These are phyloP conservation scores for Eupeodes luniger DNA, from an alignment of 2,888 invertebrate species.

Conservation along the genomic window DNA sequence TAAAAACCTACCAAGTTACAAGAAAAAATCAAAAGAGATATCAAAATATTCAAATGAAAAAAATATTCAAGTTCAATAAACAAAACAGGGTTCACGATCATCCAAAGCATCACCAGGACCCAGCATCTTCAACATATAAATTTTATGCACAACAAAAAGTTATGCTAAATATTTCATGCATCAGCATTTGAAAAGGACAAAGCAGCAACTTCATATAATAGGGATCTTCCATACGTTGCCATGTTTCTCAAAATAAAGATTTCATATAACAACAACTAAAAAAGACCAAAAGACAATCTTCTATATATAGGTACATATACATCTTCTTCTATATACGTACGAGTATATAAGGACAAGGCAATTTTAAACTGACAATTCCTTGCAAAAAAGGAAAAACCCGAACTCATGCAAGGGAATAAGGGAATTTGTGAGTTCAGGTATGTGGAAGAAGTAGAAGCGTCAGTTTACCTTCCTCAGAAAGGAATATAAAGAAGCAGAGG, in stretches of 20 bases:
- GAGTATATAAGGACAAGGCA: background rate
- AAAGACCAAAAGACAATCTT: conserved; percentile 8
- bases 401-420: conserved; percentile 31
- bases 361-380: conserved; percentile 42
- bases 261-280: conserved; percentile 6
- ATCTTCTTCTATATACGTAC: no score
- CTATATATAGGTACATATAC: background rate
- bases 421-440: conserved; percentile 51
- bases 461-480: conserved; percentile 13
- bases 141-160: conserved; percentile 1
- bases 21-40: background rate
- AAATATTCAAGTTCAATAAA: conserved; percentile 23
- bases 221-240: conserved; percentile 54
- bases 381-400: conserved; percentile 40
- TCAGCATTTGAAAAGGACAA: conserved; percentile 32
- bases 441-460: conserved; percentile 4
- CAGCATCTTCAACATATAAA: background rate
- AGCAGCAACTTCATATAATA: conserved; percentile 23
- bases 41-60: background rate
- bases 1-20: background rate
- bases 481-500: background rate
- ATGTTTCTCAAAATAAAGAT: conserved; percentile 56
- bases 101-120: conserved; percentile 2
- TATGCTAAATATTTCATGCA: conserved; percentile 36
- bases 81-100: conserved; percentile 16